Base-by-base conservation (phyloP, 1,140 invertebrate genomes). In the Lasioglossum baleicum region DNA sequence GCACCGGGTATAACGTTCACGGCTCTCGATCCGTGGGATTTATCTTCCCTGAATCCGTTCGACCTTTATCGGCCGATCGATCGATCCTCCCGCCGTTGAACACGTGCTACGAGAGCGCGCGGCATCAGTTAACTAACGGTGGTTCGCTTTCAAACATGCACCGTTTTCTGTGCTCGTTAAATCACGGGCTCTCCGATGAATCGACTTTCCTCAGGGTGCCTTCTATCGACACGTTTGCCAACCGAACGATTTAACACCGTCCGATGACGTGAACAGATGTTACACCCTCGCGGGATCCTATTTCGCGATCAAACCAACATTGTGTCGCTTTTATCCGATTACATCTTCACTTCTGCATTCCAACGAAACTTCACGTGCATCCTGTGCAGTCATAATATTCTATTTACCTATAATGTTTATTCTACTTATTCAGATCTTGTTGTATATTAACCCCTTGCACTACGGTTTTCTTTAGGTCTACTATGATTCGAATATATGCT, bases 41-140 rank as follows among this genome's bases (percentile, higher is more conserved):
- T 48, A 77, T 76, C 58, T 63, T 40, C 26, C 65, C 8, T 13
- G 75, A 69, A 35, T 69, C 26, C 75, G 35, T 40, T 63, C 66
- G 42, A 71, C 67, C 58, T 71, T 42, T 71, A 63, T 63, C 56
- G 11, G 22, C 6, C 75, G 58, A 77, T 70, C 75, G 75, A 76
- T 76, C 74, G 72, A 65, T 63, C 35, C 40, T 67, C 10, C 48
- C 74, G 22, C 15, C 17, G 26, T 13, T 35, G 51, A 31, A 67
- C 74, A 60, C 74, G 64, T 75, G 74, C 51, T n/a, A 0, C 64
- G 6, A 53, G 26, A 66, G 40, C 60, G 35, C 61, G 44, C 56
- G 22, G 8, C 66, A 31, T 20, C n/a, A 60, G 56, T 70, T 77
- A 76, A 76, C 75, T 77, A 76, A 76, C 75, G 74, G 74, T 76